These are phyloP conservation scores for Ctenodactylus gundi DNA, from an alignment of 2,113 vertebrate genomes.

Conservation along the genomic window DNA sequence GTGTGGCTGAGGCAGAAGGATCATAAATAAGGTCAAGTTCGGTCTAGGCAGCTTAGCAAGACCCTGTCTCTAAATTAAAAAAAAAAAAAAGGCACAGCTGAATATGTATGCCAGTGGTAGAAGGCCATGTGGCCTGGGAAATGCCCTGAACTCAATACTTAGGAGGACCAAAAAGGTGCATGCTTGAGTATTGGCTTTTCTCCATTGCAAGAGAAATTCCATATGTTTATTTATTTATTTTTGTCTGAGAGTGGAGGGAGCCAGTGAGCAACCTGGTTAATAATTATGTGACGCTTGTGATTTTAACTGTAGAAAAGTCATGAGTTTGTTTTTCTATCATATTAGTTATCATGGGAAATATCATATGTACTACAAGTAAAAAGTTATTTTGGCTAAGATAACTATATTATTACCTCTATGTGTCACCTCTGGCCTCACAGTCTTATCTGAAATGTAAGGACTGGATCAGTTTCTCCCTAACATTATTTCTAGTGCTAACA, in stretches of 20 bases:
- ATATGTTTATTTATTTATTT: no score
- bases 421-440: not conserved
- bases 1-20: no score
- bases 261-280: not conserved
- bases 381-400: not conserved
- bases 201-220: no score
- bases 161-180: not conserved
- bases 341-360: not conserved
- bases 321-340: not conserved
- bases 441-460: not conserved
- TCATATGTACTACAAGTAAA: not conserved
- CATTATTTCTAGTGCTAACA: not conserved
- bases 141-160: not conserved
- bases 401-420: not conserved
- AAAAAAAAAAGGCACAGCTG: not conserved
- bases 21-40: not conserved
- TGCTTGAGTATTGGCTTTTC: not conserved
- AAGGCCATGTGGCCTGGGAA: no score
- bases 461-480: not conserved
- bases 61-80: no score
- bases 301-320: not conserved
- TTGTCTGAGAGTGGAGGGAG: not conserved
- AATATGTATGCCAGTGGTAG: not conserved
- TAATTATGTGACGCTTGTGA: not conserved
- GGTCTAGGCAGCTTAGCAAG: not conserved